A percentile compares a stretch with the other conserved stretches of the same genome.
phyloP scores from a whole-genome alignment of 2,797 vertebrate genomes.

The Anomalospiza imberbis region DNA sequence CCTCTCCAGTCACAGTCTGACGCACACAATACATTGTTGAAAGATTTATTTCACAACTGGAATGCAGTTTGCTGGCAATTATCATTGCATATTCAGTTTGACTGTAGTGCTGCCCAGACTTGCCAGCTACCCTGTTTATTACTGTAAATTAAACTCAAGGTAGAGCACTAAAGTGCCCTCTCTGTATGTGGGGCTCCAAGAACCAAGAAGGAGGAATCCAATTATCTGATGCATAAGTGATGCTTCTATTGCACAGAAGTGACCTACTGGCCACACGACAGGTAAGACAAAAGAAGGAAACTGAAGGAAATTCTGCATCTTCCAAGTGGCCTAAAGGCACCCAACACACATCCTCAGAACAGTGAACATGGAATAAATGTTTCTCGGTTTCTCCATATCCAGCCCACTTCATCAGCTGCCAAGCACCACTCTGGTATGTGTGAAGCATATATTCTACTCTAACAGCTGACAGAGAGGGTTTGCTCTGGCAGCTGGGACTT shows the following conservation, averaged over 20 bases:
- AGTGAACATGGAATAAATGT: not conserved
- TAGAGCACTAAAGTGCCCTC: not conserved
- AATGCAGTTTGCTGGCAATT: conserved; percentile 49
- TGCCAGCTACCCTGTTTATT: conserved; percentile 51
- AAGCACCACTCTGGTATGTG: not conserved
- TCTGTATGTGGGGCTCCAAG: not conserved
- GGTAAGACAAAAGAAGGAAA: not conserved
- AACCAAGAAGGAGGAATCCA: not conserved
- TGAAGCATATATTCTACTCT: not conserved
- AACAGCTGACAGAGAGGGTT: not conserved
- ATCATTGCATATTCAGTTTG: conserved; percentile 54
- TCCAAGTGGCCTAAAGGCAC: not conserved
- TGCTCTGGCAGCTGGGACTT: not conserved
- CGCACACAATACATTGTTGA: conserved; percentile 57
- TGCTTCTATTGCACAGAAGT: not conserved
- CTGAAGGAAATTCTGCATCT: not conserved
- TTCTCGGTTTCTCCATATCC: not conserved
- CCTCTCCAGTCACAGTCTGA: conserved; percentile 71
- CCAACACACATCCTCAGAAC: not conserved
- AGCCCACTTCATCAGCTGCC: not conserved
- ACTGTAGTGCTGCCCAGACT: conserved; percentile 60
- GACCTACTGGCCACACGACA: not conserved
- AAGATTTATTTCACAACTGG: conserved; percentile 69
- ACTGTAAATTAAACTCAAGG: conserved; percentile 26
- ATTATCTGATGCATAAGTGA: not conserved